Percentiles rank a stretch among this genome's conserved stretches.
Evolutionary conservation across 2,113 vertebrate genomes (phyloP).

Genomic region (Melanocharis versteri): DNA sequence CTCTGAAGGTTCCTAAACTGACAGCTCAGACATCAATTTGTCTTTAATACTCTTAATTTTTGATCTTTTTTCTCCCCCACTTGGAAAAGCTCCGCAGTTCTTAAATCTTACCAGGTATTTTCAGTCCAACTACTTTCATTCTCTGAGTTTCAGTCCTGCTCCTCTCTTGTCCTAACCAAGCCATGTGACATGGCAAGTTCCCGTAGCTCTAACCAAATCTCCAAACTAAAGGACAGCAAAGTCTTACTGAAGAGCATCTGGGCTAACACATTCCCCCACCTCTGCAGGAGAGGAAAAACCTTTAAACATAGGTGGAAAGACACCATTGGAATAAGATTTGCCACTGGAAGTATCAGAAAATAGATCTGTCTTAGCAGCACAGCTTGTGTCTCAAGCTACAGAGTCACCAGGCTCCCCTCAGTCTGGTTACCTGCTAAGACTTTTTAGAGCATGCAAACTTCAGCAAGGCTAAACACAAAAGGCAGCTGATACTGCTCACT

Average conservation of each 20-base stretch:
- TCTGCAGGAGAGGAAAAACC: not conserved
- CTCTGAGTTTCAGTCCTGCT: not conserved
- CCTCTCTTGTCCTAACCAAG: not conserved
- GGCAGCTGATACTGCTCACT: not conserved
- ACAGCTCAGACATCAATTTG: conserved; percentile 42
- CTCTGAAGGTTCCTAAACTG: conserved; percentile 32
- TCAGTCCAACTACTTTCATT: not conserved
- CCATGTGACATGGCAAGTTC: rapidly evolving
- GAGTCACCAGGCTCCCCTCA: not conserved
- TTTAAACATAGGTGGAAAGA: not conserved
- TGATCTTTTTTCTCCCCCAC: conserved; percentile 4
- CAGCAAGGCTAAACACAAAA: not conserved
- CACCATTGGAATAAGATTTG: not conserved
- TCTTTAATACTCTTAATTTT: conserved; percentile 38
- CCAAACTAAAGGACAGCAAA: not conserved
- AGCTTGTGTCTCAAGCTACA: not conserved
- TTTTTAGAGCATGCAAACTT: not conserved
- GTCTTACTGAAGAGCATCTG: not conserved
- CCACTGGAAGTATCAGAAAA: not conserved
- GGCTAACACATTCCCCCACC: not conserved
- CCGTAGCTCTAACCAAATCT: not conserved
- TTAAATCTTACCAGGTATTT: not conserved
- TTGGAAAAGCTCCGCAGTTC: conserved; percentile 8
- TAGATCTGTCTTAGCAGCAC: not conserved
- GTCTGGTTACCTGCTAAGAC: not conserved